Evolutionary conservation across 2,797 vertebrate species (phyloP).

Genomic region (Epinephelus malabaricus): DNA sequence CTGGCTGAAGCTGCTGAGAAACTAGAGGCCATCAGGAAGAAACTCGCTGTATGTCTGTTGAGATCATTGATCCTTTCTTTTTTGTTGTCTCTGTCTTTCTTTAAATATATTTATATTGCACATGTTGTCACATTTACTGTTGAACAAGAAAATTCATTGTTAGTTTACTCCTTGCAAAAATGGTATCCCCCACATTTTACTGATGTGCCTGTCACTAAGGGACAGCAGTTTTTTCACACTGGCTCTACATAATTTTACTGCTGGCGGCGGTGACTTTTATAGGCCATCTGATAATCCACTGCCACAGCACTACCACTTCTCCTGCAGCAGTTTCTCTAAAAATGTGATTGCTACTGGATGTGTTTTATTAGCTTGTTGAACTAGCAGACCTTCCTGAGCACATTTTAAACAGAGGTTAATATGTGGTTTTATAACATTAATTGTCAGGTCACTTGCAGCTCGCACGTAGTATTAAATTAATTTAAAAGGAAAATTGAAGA

Average conservation of each 20-base stretch:
- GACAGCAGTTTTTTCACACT: background rate
- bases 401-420: background rate
- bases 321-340: background rate
- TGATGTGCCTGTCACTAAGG: background rate
- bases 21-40: conserved; percentile 84
- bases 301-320: background rate
- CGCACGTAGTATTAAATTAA: no score
- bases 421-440: background rate
- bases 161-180: background rate
- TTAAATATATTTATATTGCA: background rate
- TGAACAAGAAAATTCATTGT: no score
- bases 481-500: background rate
- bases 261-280: background rate
- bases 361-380: conserved; percentile 2
- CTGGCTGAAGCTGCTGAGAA: conserved; percentile 88
- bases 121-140: background rate
- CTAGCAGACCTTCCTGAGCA: background rate
- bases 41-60: conserved; percentile 79
- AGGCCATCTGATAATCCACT: background rate
- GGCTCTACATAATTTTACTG: background rate
- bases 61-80: background rate
- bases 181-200: background rate
- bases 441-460: background rate
- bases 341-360: background rate
- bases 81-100: background rate